Conservation (phyloP, 2,113 vertebrate genomes). For the Cephalopterus ornatus region DNA sequence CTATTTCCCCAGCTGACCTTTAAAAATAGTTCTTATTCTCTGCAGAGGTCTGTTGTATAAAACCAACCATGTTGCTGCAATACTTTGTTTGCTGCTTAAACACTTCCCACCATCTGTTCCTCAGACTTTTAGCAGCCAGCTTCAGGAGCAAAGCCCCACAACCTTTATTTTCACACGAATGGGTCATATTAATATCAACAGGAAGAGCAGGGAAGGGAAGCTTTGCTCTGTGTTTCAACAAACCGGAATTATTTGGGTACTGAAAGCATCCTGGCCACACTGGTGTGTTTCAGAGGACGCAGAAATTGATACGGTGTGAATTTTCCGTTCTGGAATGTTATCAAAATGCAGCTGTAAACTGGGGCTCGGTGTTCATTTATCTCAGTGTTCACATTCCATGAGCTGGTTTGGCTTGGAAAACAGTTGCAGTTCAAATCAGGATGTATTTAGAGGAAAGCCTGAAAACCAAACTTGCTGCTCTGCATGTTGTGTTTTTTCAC, state of each 20-base stretch:
- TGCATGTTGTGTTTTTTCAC: not conserved
- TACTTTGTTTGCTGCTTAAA: not conserved
- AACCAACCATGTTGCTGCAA: not conserved
- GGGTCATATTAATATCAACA: not conserved
- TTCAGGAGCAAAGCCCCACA: not conserved
- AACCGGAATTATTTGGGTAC: not conserved
- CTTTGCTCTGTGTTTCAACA: not conserved
- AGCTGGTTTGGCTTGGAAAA: not conserved
- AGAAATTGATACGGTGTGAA: not conserved
- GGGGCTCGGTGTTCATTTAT: not conserved
- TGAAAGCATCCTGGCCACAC: not conserved
- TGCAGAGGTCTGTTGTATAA: not conserved
- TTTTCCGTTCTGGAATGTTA: not conserved
- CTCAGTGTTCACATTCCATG: not conserved
- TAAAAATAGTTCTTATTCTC: not conserved
- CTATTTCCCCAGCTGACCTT: constrained; percentile 24
- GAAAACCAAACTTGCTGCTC: not conserved
- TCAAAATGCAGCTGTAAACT: not conserved
- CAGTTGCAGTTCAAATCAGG: not conserved
- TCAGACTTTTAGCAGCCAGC: not conserved
- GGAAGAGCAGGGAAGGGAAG: not conserved
- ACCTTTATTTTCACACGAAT: not conserved
- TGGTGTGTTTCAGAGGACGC: accelerated
- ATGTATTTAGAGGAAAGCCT: not conserved
- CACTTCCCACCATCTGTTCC: not conserved